These are phyloP conservation scores for Epizoanthus scotinus DNA, from an alignment of 92 coral and sea anemone genomes.

Conservation along the genomic window DNA sequence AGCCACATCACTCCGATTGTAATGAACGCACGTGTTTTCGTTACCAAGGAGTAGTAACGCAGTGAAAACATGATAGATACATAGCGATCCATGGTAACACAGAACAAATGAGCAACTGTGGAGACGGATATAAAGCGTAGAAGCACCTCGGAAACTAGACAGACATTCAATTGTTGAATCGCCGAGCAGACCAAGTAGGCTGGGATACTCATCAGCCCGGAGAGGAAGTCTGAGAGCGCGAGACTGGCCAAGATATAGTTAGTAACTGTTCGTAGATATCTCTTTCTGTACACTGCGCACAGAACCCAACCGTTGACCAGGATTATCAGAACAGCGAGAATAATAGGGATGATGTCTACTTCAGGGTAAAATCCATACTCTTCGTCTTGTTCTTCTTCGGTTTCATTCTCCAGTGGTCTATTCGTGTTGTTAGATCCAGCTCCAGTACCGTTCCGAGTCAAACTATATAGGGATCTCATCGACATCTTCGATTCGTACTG, in stretches of 20 bases:
- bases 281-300: slow-evolving; percentile 46
- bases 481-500: neutral
- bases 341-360: slow-evolving; percentile 57
- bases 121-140: slow-evolving; percentile 69
- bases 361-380: slow-evolving; percentile 38
- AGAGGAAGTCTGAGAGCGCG: slow-evolving; percentile 73
- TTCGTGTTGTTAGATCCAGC: neutral
- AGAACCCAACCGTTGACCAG: slow-evolving; percentile 59
- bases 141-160: slow-evolving; percentile 44
- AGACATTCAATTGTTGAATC: slow-evolving; percentile 26
- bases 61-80: slow-evolving; percentile 71
- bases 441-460: neutral
- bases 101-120: slow-evolving; percentile 67
- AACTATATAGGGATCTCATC: neutral
- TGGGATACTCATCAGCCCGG: slow-evolving; percentile 70
- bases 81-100: slow-evolving; percentile 79
- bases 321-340: slow-evolving; percentile 62
- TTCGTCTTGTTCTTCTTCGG: slow-evolving; percentile 19
- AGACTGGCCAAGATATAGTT: slow-evolving; percentile 72
- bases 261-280: slow-evolving; percentile 60
- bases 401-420: slow-evolving; percentile 1
- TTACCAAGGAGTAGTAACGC: slow-evolving; percentile 67
- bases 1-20: slow-evolving; percentile 58
- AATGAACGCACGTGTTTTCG: slow-evolving; percentile 57
- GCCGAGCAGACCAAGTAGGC: slow-evolving; percentile 58